Percentiles rank a stretch among this genome's conserved stretches.
These are phyloP conservation scores for Lordiphosa clarofinis DNA, from an alignment of 1,140 invertebrate species.

Conservation along the genomic window DNA sequence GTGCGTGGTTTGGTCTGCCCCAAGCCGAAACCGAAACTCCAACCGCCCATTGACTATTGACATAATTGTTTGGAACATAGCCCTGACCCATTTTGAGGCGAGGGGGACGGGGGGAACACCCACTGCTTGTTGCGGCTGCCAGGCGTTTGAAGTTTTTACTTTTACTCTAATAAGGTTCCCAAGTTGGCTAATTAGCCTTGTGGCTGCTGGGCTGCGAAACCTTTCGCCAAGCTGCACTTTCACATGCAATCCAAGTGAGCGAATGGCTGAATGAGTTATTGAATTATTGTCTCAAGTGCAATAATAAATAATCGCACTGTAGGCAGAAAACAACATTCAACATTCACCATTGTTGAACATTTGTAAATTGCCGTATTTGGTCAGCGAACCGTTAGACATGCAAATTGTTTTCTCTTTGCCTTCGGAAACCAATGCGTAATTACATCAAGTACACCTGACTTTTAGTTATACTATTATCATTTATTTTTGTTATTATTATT, in stretches of 20 bases:
- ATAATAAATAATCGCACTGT: constrained; percentile 65
- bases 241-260: constrained; percentile 34
- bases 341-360: constrained; percentile 65
- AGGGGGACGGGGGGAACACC: constrained; percentile 40
- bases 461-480: neutral
- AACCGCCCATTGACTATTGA: constrained; percentile 14
- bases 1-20: constrained; percentile 35
- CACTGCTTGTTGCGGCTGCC: constrained; percentile 50
- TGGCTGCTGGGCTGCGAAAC: neutral
- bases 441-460: constrained; percentile 27
- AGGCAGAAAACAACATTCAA: constrained; percentile 30
- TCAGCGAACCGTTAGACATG: constrained; percentile 36
- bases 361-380: constrained; percentile 43
- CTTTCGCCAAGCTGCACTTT: constrained; percentile 42
- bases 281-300: constrained; percentile 58
- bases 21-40: neutral
- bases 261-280: constrained; percentile 42
- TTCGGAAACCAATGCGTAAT: neutral
- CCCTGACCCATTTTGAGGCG: constrained; percentile 52
- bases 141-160: constrained; percentile 50
- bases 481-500: neutral
- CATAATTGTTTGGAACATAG: constrained; percentile 23
- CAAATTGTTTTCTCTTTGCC: constrained; percentile 48
- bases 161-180: constrained; percentile 27
- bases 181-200: constrained; percentile 39